Base-by-base conservation (phyloP, 2,888 invertebrate genomes). In the Actias luna region DNA sequence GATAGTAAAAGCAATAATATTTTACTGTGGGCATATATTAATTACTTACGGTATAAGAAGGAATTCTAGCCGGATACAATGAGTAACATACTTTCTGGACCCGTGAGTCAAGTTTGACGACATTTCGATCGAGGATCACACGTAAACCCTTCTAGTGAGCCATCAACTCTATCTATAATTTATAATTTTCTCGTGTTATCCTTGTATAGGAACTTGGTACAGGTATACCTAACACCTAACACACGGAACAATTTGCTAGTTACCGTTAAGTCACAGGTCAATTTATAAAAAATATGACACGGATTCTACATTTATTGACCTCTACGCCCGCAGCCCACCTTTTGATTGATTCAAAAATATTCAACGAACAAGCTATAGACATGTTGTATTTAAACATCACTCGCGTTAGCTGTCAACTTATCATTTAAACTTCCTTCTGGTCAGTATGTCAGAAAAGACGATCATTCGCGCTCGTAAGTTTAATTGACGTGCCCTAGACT, bases 121-220 rank as follows among this genome's bases (percentile, higher is more conserved):
- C 83, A 82, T 85, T 85, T 77, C 81, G 74, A 77, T 78, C 79
- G 76, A 72, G 81, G 82, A 79, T 74, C 72, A 69, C 69, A 72
- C 63, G 67, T 63, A 67, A 65, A 67, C 68, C 66, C 76, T 76
- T 78, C 79, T 81, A 79, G 60, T 59, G 57, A 55, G 58, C 59
- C 59, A 55, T 55, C 59, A 64, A 64, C 65, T 59, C 68, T 72
- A 71, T 70, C 71, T 68, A 70, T 70, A 70, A 71, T 35, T 72
- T 67, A 73, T 70, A 72, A 70, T 67, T 70, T 66, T 65, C 67
- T 67, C 68, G 65, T 67, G 60, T 63, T 50, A 59, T 62, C 69
- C 70, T 69, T 72, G 61, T 70, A 55, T 69, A 62, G 71, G 66
- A 60, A 63, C 29, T 62, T 59, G 29, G 8, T 62, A 25, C 61